Conservation (phyloP, 37 sponge, comb jelly and placozoan species). For the Petrosia ficiformis region DNA sequence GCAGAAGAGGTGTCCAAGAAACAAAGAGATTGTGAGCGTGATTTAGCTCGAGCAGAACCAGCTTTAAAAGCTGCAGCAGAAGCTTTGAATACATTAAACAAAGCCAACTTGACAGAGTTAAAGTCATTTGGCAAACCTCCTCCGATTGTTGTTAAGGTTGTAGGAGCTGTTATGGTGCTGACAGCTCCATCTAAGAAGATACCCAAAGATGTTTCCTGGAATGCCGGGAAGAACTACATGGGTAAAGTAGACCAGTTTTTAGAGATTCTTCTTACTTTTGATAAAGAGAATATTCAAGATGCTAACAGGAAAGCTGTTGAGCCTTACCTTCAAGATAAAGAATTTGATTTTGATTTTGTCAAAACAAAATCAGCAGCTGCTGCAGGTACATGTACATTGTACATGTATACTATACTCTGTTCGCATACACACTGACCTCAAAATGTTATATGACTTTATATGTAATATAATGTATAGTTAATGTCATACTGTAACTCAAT, state of each 20-base stretch:
- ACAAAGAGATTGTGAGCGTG: conserved; percentile 88
- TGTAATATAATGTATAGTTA: no score
- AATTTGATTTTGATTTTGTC: conserved; percentile 91
- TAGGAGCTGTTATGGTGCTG: conserved; percentile 93
- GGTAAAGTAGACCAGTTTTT: conserved; percentile 89
- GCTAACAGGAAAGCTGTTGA: conserved; percentile 82
- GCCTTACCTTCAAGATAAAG: conserved; percentile 81
- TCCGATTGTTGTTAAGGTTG: conserved; percentile 90
- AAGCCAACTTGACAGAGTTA: conserved; percentile 92
- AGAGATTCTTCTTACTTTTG: conserved; percentile 84
- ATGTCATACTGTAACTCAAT: no score
- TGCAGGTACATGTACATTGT: conserved; percentile 49
- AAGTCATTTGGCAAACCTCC: conserved; percentile 98
- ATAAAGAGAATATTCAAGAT: conserved; percentile 94
- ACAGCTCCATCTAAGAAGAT: conserved; percentile 83
- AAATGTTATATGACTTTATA: no score
- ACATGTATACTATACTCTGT: not conserved
- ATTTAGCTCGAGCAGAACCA: conserved; percentile 95
- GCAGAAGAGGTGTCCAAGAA: conserved; percentile 87
- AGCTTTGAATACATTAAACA: conserved; percentile 97
- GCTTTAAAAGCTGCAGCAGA: conserved; percentile 86
- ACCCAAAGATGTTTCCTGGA: conserved; percentile 95
- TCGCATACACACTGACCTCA: no score
- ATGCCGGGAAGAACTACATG: conserved; percentile 84
- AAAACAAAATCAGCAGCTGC: conserved; percentile 87